These are phyloP conservation scores for Vultur gryphus DNA, from an alignment of 2,797 vertebrate genomes.

Conservation along the genomic window DNA sequence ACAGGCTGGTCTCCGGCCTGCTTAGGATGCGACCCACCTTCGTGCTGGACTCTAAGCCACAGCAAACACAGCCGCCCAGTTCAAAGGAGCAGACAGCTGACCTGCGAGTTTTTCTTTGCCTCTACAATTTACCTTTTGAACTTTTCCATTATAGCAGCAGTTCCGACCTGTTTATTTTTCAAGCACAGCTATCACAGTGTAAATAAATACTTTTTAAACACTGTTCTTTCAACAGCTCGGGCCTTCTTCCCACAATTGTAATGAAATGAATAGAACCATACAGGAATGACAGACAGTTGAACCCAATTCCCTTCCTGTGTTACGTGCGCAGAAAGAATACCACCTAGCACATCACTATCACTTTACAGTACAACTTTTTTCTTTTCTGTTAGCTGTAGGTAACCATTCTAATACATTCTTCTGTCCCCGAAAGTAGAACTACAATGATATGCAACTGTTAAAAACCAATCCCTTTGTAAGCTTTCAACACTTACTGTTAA, in stretches of 20 bases:
- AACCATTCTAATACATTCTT: background rate
- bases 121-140: background rate
- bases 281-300: background rate
- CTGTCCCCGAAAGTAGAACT: background rate
- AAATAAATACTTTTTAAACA: background rate
- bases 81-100: background rate
- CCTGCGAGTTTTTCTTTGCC: background rate
- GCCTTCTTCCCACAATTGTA: background rate
- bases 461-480: background rate
- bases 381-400: background rate
- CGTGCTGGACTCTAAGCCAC: rapidly evolving
- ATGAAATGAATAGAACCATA: background rate
- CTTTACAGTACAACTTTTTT: background rate
- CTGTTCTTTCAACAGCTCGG: background rate
- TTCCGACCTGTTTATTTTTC: background rate
- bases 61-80: background rate
- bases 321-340: background rate
- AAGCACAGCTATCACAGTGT: background rate
- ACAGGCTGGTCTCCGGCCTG: rapidly evolving
- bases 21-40: background rate
- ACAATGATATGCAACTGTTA: background rate
- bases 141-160: background rate
- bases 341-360: background rate
- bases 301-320: background rate
- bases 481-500: background rate